Evolutionary conservation across 2,113 vertebrate species (phyloP).

Genomic region (Psephotus haematonotus): DNA sequence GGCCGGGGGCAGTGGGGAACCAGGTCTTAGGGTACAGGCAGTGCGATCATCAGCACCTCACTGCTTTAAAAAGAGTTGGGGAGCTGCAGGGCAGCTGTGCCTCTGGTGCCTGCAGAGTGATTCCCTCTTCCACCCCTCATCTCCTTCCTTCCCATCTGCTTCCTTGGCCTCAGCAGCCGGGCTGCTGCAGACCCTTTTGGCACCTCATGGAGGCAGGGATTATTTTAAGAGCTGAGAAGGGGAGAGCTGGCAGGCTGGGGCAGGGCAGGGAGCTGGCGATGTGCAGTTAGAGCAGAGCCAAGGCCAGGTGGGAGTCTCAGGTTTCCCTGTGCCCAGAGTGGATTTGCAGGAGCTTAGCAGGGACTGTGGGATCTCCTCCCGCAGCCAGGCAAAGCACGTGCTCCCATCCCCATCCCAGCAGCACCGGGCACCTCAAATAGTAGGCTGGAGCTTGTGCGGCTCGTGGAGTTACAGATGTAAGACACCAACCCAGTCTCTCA

Average conservation of each 20-base stretch:
- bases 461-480: background rate
- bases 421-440: background rate
- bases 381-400: background rate
- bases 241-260: background rate
- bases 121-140: background rate
- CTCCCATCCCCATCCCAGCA: background rate
- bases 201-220: background rate
- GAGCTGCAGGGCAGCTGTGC: background rate
- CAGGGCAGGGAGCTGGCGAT: background rate
- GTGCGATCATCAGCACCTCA: background rate
- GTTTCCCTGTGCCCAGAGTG: constrained; percentile 15
- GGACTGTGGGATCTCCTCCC: background rate
- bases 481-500: background rate
- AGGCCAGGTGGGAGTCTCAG: constrained; percentile 23
- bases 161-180: background rate
- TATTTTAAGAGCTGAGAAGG: constrained; percentile 30
- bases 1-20: background rate
- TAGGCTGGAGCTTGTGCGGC: background rate
- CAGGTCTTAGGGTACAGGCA: rapidly evolving
- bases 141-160: background rate
- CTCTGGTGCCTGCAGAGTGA: background rate
- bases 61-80: background rate
- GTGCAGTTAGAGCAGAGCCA: background rate
- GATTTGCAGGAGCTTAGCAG: background rate
- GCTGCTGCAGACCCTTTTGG: background rate